Conservation (phyloP, 2,888 invertebrate species). For the Drosophila parthenogenetica region DNA sequence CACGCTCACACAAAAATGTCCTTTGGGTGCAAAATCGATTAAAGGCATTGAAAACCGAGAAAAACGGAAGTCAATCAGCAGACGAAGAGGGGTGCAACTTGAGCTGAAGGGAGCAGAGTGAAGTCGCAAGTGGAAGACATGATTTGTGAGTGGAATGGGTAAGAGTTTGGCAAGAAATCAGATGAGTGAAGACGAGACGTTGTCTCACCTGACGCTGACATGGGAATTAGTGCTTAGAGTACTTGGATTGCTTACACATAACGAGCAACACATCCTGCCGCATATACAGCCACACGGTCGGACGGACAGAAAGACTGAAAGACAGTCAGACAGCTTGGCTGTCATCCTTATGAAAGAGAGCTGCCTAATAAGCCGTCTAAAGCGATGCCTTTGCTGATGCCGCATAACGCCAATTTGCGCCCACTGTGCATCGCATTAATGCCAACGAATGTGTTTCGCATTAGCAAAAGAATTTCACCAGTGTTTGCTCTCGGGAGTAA, state of each 20-base stretch:
- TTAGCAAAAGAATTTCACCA: slow-evolving; percentile 73
- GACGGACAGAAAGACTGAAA: background rate
- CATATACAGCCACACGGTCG: background rate
- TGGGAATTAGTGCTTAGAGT: slow-evolving; percentile 70
- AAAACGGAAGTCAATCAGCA: slow-evolving; percentile 82
- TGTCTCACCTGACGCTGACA: slow-evolving; percentile 70
- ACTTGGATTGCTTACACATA: slow-evolving; percentile 56
- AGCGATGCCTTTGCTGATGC: slow-evolving; percentile 49
- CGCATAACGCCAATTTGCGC: slow-evolving; percentile 60
- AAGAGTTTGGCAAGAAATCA: background rate
- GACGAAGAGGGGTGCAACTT: slow-evolving; percentile 31
- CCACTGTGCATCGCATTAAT: slow-evolving; percentile 69
- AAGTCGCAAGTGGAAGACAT: background rate
- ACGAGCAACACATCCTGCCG: slow-evolving; percentile 32
- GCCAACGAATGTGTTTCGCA: slow-evolving; percentile 77
- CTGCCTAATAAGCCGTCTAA: slow-evolving; percentile 65
- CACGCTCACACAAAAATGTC: slow-evolving; percentile 73
- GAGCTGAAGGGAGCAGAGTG: background rate
- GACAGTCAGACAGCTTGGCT: slow-evolving; percentile 25
- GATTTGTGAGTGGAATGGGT: background rate
- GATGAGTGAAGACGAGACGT: slow-evolving; percentile 20
- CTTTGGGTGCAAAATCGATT: slow-evolving; percentile 84
- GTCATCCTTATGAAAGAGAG: slow-evolving; percentile 33
- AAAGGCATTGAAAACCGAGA: slow-evolving; percentile 65
- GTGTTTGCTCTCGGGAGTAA: slow-evolving; percentile 61